Percentiles rank a stretch among this genome's conserved stretches.
Conservation (phyloP, 2,888 invertebrate genomes). For the Sphinx pinastri region DNA sequence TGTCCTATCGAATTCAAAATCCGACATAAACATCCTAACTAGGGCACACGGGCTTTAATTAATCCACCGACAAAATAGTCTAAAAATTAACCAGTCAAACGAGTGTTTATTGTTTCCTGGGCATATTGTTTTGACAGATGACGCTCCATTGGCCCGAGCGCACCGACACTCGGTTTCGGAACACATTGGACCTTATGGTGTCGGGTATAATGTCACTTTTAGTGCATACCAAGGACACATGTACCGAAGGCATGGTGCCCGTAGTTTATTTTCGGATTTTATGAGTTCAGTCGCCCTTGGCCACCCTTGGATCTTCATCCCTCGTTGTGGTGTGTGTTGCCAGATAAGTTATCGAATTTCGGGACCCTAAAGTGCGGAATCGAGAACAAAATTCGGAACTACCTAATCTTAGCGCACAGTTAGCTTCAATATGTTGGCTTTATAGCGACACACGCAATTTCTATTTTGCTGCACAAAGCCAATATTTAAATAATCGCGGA, state of each 20-base stretch:
- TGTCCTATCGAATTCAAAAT: background rate
- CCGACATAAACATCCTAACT: background rate
- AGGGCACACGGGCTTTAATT: slow-evolving; percentile 30
- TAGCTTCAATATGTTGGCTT: too few species aligned
- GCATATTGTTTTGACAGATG: slow-evolving; percentile 76
- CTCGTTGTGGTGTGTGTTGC: slow-evolving; percentile 37
- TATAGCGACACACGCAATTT: too few species aligned
- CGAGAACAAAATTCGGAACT: too few species aligned
- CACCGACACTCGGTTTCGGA: background rate
- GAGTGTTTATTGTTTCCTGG: slow-evolving; percentile 72
- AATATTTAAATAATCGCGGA: too few species aligned
- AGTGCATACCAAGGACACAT: slow-evolving; percentile 29
- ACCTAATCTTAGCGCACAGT: too few species aligned
- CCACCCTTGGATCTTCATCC: slow-evolving; percentile 50
- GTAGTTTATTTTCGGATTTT: slow-evolving; percentile 77
- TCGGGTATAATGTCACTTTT: slow-evolving; percentile 33
- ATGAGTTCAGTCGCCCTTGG: slow-evolving; percentile 73
- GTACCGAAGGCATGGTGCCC: slow-evolving; percentile 59
- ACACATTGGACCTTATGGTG: slow-evolving; percentile 13
- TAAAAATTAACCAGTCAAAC: slow-evolving; percentile 54
- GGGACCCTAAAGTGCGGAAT: too few species aligned
- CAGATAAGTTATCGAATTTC: too few species aligned
- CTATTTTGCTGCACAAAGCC: too few species aligned
- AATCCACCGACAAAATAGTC: slow-evolving; percentile 42
- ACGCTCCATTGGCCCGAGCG: slow-evolving; percentile 44